These are phyloP conservation scores for Monodelphis domestica DNA, from an alignment of 2,797 vertebrate species.

Conservation along the genomic window DNA sequence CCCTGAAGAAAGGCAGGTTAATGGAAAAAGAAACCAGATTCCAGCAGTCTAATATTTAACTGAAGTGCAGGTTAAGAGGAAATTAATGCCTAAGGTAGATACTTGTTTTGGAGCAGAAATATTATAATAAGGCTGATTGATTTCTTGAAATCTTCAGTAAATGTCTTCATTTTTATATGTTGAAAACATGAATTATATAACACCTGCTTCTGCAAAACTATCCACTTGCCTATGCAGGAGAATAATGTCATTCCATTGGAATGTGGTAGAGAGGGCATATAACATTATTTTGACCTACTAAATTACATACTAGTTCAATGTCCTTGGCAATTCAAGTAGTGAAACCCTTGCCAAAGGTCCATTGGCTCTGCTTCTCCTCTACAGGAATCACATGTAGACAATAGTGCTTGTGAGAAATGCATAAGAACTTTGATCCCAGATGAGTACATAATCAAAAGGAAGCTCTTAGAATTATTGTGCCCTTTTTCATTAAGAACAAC, in stretches of 20 bases:
- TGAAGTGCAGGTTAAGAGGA: constrained; percentile 50
- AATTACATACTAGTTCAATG: neutral
- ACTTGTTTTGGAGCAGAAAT: constrained; percentile 58
- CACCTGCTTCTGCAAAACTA: constrained; percentile 4
- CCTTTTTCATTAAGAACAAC: constrained; percentile 4
- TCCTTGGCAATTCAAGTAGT: constrained; percentile 16
- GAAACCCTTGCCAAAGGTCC: constrained; percentile 16
- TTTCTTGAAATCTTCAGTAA: constrained; percentile 47
- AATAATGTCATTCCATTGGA: neutral
- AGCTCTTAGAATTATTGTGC: neutral
- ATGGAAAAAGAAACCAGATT: constrained; percentile 61
- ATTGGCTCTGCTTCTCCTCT: neutral
- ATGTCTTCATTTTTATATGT: constrained; percentile 45
- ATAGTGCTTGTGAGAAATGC: neutral
- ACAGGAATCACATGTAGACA: constrained; percentile 32
- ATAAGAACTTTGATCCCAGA: neutral
- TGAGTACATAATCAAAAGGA: constrained; percentile 2
- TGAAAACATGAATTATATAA: constrained; percentile 44
- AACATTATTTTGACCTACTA: constrained; percentile 35
- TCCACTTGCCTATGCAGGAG: neutral
- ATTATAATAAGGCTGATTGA: constrained; percentile 38
- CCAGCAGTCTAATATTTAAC: constrained; percentile 49
- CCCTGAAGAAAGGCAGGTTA: constrained; percentile 54
- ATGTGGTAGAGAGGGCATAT: constrained; percentile 2
- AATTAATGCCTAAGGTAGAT: constrained; percentile 49